Conservation (phyloP, 2,797 vertebrate species). For the Erpetoichthys calabaricus region DNA sequence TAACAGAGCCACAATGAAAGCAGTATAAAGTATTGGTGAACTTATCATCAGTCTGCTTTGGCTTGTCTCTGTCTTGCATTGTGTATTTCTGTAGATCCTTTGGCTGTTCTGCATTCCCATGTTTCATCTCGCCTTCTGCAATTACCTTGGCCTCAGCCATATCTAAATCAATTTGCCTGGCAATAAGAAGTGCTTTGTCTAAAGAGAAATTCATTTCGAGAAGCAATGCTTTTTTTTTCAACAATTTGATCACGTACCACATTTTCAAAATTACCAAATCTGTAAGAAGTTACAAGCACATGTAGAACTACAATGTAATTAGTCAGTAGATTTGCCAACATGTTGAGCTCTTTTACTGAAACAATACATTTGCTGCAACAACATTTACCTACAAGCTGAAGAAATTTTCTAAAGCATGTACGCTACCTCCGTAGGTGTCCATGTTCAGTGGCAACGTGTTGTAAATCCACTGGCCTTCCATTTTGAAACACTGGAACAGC, state of each 20-base stretch:
- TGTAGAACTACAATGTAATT: too few relatives aligned
- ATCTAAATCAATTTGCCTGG: background rate
- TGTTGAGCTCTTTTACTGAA: too few relatives aligned
- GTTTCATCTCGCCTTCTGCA: background rate
- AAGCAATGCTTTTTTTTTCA: slow-evolving; percentile 2
- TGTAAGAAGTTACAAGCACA: slow-evolving; percentile 6
- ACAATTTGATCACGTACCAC: slow-evolving; percentile 11
- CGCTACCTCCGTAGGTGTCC: too few relatives aligned
- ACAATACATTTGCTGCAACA: too few relatives aligned
- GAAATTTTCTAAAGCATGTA: too few relatives aligned
- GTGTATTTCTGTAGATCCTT: background rate
- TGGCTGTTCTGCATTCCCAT: background rate
- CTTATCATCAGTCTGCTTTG: too few relatives aligned
- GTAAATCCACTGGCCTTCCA: too few relatives aligned
- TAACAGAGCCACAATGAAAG: slow-evolving; percentile 2
- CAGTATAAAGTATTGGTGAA: background rate
- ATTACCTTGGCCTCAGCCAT: background rate
- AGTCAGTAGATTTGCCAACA: too few relatives aligned
- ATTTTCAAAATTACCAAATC: background rate
- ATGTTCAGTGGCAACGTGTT: too few relatives aligned
- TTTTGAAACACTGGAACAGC: too few relatives aligned
- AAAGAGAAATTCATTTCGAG: slow-evolving; percentile 1
- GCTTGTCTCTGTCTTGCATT: too few relatives aligned
- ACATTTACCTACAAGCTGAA: too few relatives aligned
- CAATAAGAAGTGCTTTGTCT: background rate